Conservation (phyloP, 2,888 invertebrate genomes). For the Smittia sp. region DNA sequence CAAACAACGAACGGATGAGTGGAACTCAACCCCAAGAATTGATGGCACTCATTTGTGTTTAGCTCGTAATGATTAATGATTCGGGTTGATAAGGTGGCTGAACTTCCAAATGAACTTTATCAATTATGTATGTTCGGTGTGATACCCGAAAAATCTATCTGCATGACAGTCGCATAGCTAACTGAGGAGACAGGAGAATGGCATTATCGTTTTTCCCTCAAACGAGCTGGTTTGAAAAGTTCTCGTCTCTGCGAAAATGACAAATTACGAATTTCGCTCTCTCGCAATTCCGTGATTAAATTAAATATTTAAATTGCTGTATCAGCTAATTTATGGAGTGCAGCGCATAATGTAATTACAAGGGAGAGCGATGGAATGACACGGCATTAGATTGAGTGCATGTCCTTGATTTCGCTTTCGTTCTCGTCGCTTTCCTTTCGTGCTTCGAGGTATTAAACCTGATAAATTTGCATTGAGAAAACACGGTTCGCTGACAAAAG, state of each 20-base stretch:
- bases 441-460: background rate
- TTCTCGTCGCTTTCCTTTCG: background rate
- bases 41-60: constrained; percentile 8
- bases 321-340: background rate
- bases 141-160: background rate
- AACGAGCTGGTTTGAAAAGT: background rate
- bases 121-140: background rate
- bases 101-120: constrained; percentile 8
- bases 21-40: background rate
- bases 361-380: background rate
- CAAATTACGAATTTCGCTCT: constrained; percentile 2
- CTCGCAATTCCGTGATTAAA: background rate
- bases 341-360: background rate
- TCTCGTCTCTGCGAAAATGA: background rate
- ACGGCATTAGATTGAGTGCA: background rate
- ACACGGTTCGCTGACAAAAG: background rate
- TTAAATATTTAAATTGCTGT: constrained; percentile 8
- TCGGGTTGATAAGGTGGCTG: background rate
- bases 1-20: background rate
- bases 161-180: background rate
- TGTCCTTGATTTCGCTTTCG: background rate
- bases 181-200: background rate
- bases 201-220: background rate
- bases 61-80: constrained; percentile 3
- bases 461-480: background rate